phyloP scores from a whole-genome alignment of 92 coral and sea anemone species.

The Palythoa heliodiscus region DNA sequence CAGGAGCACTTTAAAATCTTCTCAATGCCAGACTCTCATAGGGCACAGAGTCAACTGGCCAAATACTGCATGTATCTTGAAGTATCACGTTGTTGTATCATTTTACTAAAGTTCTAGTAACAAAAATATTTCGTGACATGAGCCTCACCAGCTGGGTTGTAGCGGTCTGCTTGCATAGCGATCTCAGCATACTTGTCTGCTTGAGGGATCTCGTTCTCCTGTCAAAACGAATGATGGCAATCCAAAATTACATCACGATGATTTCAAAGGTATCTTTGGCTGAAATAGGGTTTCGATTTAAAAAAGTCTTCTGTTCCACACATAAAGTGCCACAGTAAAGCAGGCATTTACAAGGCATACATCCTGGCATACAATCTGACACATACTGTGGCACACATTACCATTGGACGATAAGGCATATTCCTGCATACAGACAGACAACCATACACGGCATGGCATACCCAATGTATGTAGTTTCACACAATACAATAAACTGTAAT shows the following conservation, averaged over 20 bases:
- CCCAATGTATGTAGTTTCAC: too few relatives aligned
- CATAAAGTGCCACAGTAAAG: neutral
- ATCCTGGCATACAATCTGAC: neutral
- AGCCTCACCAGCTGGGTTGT: constrained; percentile 90
- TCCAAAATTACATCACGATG: neutral
- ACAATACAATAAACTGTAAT: too few relatives aligned
- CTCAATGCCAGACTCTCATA: too few relatives aligned
- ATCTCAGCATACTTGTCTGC: constrained; percentile 98
- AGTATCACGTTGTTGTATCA: too few relatives aligned
- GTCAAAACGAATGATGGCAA: neutral
- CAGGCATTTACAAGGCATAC: neutral
- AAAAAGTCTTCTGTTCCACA: neutral
- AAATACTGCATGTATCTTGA: too few relatives aligned
- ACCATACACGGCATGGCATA: too few relatives aligned
- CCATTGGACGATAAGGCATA: neutral
- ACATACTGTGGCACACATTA: neutral
- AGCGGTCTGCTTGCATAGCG: constrained; percentile 94
- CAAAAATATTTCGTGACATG: neutral
- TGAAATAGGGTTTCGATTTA: too few relatives aligned
- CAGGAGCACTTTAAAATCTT: too few relatives aligned
- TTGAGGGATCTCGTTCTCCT: constrained; percentile 93
- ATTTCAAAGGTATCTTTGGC: neutral
- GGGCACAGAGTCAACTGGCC: too few relatives aligned
- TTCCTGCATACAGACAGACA: neutral
- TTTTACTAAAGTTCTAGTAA: too few relatives aligned